Base-by-base conservation (phyloP, 1,140 invertebrate genomes). In the Geopemphigus sp. region DNA sequence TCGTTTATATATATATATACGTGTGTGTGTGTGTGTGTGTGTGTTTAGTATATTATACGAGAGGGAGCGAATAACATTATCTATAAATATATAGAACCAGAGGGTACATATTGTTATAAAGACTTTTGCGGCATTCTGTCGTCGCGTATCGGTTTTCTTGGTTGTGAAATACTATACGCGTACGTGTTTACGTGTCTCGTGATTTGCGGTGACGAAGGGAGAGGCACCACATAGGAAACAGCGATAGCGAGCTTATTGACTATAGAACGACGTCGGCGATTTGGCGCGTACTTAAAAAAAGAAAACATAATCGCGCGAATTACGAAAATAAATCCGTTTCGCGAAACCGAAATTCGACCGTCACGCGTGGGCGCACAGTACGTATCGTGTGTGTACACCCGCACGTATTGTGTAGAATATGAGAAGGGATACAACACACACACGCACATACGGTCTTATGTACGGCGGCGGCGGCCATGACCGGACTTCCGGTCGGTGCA, bases 401-500 rank as follows among this genome's bases (percentile, higher is more conserved):
- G n/a, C n/a, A n/a, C n/a, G n/a, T n/a, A n/a, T n/a, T n/a, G n/a
- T n/a, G n/a, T n/a, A n/a, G n/a, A n/a, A n/a, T n/a, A n/a, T n/a
- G n/a, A n/a, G n/a, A n/a, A 39, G 32, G 3, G 32, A 39, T 39
- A 39, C 32, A 39, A 39, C 8, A 39, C 32, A 8, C 32, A 8
- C 32, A 39, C 32, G 32, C 32, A 4, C 3, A 39, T 8, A 39
- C 32, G 32, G 8, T 39, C 8, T 39, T 3, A n/a, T n/a, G n/a
- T n/a, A n/a, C n/a, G n/a, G n/a, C 14, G 32, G 8, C 32, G 56
- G 74, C 74, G 14, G 45, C 74, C 74, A 78, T 78, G 57, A n/a
- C 57, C 57, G 74, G 74, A 78, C 74, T 45, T 78, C 74, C 74
- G 74, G 74, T 26, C 74, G 74, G 74, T n/a, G 57, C 57, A 45